Percentiles rank a stretch among this genome's conserved stretches.
These are phyloP conservation scores for Alexandromys fortis DNA, from an alignment of 2,113 vertebrate genomes.

Conservation along the genomic window DNA sequence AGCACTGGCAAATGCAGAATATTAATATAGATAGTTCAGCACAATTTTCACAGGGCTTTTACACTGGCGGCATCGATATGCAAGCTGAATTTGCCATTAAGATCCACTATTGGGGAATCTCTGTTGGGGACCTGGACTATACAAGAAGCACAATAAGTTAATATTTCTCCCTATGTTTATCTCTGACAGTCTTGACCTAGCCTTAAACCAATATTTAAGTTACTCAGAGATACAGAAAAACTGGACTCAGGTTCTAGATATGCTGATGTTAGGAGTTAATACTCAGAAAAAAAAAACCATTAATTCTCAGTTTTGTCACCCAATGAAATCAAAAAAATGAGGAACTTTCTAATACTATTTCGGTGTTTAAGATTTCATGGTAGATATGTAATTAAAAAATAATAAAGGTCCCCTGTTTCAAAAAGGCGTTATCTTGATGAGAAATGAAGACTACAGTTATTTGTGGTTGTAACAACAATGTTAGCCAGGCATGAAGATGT, in stretches of 20 bases:
- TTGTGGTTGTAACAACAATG: background rate
- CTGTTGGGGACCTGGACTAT: background rate
- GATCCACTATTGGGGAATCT: background rate
- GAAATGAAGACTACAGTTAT: background rate
- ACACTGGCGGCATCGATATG: background rate
- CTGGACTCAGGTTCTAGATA: background rate
- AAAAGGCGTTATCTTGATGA: background rate
- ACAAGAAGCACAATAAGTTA: background rate
- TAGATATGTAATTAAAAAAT: background rate
- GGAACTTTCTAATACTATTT: background rate
- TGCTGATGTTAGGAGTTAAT: conserved; percentile 28
- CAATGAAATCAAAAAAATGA: conserved; percentile 15
- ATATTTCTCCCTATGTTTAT: background rate
- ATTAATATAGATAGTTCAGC: background rate
- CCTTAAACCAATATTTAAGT: conserved; percentile 13
- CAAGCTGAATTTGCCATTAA: background rate
- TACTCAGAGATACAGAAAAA: background rate
- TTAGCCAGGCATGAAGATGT: background rate
- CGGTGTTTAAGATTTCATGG: background rate
- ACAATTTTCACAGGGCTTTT: background rate
- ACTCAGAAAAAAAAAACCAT: background rate
- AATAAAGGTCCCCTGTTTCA: background rate
- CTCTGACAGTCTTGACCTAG: background rate
- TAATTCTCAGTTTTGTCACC: conserved; percentile 38
- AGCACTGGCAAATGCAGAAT: background rate